Conservation (phyloP, 2,113 vertebrate genomes). For the Cromileptes altivelis region DNA sequence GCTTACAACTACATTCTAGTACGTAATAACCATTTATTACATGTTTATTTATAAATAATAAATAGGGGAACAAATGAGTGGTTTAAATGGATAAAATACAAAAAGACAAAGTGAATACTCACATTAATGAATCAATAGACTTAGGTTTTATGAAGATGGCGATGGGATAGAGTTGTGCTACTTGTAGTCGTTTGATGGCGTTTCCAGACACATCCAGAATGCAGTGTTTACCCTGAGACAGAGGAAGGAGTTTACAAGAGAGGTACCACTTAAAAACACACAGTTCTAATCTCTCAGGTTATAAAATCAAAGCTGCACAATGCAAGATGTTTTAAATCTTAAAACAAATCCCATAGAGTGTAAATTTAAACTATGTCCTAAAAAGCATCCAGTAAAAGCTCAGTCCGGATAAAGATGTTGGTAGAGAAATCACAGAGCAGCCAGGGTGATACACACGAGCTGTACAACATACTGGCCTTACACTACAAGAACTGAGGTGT, state of each 20-base stretch:
- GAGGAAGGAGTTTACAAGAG: constrained; percentile 45
- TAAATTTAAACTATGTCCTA: background rate
- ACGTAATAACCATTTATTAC: background rate
- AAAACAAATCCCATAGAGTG: background rate
- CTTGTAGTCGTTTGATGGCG: constrained; percentile 98
- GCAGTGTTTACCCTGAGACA: constrained; percentile 96
- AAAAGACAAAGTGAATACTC: constrained; percentile 78
- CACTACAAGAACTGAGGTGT: background rate
- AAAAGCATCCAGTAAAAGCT: background rate
- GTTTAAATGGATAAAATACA: background rate
- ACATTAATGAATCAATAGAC: constrained; percentile 96
- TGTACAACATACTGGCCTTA: background rate
- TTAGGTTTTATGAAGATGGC: constrained; percentile 98
- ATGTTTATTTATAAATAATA: background rate
- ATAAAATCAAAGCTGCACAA: background rate
- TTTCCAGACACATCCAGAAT: constrained; percentile 99
- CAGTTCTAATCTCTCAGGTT: background rate
- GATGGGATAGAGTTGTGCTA: constrained; percentile 98
- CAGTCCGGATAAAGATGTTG: background rate
- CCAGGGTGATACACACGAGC: no score
- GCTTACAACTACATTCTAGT: background rate
- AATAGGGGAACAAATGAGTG: no score
- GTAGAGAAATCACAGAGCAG: background rate
- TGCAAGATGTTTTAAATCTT: background rate
- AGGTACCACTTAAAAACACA: constrained; percentile 19